Evolutionary conservation across 2,888 invertebrate species (phyloP).

Genomic region (Formica aserva): DNA sequence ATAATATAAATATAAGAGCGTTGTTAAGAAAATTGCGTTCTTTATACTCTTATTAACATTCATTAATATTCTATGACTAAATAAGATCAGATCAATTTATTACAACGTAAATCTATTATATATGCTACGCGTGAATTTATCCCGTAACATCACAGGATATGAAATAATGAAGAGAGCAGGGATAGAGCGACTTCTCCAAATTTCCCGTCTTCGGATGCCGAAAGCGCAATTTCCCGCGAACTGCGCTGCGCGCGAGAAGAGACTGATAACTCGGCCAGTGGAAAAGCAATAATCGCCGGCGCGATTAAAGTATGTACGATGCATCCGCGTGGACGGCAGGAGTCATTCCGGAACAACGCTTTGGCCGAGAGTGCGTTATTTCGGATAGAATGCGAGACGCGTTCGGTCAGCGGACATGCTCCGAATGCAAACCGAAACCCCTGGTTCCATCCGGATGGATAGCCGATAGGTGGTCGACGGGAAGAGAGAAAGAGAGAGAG

Average conservation of each 20-base stretch:
- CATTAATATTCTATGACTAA: slow-evolving; percentile 6
- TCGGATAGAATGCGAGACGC: slow-evolving; percentile 78
- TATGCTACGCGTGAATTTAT: background rate
- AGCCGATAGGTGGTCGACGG: slow-evolving; percentile 29
- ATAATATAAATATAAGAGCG: background rate
- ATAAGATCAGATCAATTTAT: slow-evolving; percentile 1
- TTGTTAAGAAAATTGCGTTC: background rate
- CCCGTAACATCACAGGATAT: background rate
- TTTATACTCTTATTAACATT: background rate
- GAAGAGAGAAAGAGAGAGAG: slow-evolving; percentile 9
- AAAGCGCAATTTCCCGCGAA: background rate
- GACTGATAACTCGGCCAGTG: slow-evolving; percentile 17
- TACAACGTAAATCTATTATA: slow-evolving; percentile 7
- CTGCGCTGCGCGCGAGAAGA: background rate
- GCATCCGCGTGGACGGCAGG: slow-evolving; percentile 6
- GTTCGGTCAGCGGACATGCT: slow-evolving; percentile 75
- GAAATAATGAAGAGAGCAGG: background rate
- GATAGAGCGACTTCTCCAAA: background rate
- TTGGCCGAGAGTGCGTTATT: slow-evolving; percentile 56
- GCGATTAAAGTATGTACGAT: slow-evolving; percentile 13
- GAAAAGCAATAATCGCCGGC: slow-evolving; percentile 41
- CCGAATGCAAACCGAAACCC: slow-evolving; percentile 78
- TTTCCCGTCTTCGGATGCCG: background rate
- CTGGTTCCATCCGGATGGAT: slow-evolving; percentile 64
- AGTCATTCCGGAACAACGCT: slow-evolving; percentile 63